Evolutionary conservation across 2,888 invertebrate species (phyloP).

Genomic region (Ceratothoa steindachneri): DNA sequence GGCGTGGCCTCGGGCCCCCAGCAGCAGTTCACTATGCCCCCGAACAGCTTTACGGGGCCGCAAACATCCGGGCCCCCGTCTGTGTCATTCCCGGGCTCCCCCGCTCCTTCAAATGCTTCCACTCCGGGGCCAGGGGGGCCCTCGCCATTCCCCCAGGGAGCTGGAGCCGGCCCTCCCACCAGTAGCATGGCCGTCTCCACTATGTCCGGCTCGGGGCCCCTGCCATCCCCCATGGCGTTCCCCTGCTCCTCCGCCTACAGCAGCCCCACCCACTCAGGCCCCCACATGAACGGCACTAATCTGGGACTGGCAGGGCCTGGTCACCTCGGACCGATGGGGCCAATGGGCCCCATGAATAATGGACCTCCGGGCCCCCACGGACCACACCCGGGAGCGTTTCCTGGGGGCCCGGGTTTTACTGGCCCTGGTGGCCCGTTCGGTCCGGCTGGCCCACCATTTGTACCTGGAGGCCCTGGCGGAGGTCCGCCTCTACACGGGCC

Average conservation of each 20-base stretch:
- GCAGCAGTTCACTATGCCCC: conserved; percentile 47
- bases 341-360: conserved; percentile 43
- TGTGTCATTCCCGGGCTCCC: conserved; percentile 46
- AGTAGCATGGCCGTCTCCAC: conserved; percentile 34
- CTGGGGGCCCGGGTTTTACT: conserved; percentile 41
- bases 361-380: conserved; percentile 40
- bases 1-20: conserved; percentile 38
- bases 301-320: conserved; percentile 19
- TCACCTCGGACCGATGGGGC: conserved; percentile 28
- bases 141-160: conserved; percentile 43
- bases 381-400: conserved; percentile 40
- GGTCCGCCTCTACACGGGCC: conserved; percentile 43
- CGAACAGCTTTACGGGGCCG: conserved; percentile 47
- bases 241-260: conserved; percentile 46
- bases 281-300: conserved; percentile 47
- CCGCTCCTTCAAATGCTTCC: conserved; percentile 47
- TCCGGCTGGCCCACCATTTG: conserved; percentile 46
- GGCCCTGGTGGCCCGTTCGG: conserved; percentile 46
- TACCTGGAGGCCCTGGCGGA: conserved; percentile 43
- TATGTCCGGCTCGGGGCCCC: conserved; percentile 38
- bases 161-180: conserved; percentile 38
- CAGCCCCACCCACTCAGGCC: conserved; percentile 43
- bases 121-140: conserved; percentile 47
- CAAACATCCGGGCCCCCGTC: conserved; percentile 47
- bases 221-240: conserved; percentile 44